Conservation (phyloP, 92 coral and sea anemone species). For the Galaxea fascicularis region DNA sequence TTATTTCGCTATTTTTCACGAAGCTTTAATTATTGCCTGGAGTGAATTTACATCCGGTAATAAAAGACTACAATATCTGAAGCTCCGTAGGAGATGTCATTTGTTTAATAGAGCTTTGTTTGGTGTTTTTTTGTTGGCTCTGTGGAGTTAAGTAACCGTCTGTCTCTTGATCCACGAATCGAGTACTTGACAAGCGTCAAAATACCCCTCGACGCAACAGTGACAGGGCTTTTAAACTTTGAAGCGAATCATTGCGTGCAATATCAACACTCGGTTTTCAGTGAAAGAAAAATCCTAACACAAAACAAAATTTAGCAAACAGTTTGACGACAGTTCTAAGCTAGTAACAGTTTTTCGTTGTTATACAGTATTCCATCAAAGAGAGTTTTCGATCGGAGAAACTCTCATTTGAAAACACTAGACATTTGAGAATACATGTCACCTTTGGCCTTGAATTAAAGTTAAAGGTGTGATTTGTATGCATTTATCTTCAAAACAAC, state of each 20-base stretch:
- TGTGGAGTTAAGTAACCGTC: background rate
- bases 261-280: background rate
- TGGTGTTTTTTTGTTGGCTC: background rate
- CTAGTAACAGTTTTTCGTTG: background rate
- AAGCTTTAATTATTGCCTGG: constrained; percentile 76
- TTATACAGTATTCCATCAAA: background rate
- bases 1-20: constrained; percentile 57
- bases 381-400: background rate
- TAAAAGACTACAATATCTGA: constrained; percentile 57
- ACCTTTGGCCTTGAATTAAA: constrained; percentile 61
- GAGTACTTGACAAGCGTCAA: constrained; percentile 2
- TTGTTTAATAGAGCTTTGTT: constrained; percentile 65
- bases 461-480: constrained; percentile 55
- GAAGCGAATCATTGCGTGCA: background rate
- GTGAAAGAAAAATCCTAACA: background rate
- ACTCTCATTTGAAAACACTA: constrained; percentile 25
- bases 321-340: background rate
- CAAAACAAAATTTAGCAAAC: background rate
- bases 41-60: constrained; percentile 76
- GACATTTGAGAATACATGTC: constrained; percentile 51
- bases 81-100: constrained; percentile 60
- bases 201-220: background rate
- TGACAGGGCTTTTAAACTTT: constrained; percentile 21
- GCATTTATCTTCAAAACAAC: constrained; percentile 48
- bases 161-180: background rate